These are phyloP conservation scores for Melanotaenia nigrans DNA, from an alignment of 2,797 vertebrate species.

Conservation along the genomic window DNA sequence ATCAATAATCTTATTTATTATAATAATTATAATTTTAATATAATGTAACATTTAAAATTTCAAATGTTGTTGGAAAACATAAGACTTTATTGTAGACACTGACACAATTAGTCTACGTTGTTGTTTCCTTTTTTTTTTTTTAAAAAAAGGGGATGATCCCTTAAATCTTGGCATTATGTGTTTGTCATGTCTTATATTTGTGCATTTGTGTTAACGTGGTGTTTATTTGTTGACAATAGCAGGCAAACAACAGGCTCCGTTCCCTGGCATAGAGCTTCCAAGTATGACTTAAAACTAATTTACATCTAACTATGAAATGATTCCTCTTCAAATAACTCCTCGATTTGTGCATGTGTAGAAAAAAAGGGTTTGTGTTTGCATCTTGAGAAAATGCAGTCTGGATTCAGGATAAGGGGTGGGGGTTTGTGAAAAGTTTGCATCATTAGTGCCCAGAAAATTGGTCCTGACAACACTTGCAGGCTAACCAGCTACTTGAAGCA, in stretches of 20 bases:
- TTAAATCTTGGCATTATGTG: slow-evolving; percentile 75
- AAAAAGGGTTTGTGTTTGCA: slow-evolving; percentile 74
- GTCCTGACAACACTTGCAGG: background rate
- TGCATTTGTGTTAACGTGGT: slow-evolving; percentile 85
- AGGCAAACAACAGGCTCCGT: slow-evolving; percentile 88
- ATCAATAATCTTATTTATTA: slow-evolving; percentile 45
- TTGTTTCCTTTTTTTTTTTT: slow-evolving; percentile 7
- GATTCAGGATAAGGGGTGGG: slow-evolving; percentile 41
- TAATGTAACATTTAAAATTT: no score
- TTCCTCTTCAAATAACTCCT: slow-evolving; percentile 79
- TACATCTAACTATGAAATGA: slow-evolving; percentile 78
- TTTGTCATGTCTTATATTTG: slow-evolving; percentile 80
- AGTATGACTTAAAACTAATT: slow-evolving; percentile 84
- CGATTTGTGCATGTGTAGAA: slow-evolving; percentile 80
- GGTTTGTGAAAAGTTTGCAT: background rate
- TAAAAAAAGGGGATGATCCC: slow-evolving; percentile 67
- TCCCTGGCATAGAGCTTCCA: slow-evolving; percentile 88
- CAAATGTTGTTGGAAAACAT: background rate
- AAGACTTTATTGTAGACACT: background rate
- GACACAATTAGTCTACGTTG: slow-evolving; percentile 6
- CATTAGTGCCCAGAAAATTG: slow-evolving; percentile 1
- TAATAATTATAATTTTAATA: background rate
- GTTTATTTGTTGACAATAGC: slow-evolving; percentile 88
- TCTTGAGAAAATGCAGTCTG: slow-evolving; percentile 76
- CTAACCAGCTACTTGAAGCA: background rate